These are phyloP conservation scores for Glossosoma conforme DNA, from an alignment of 1,140 invertebrate species.

Conservation along the genomic window DNA sequence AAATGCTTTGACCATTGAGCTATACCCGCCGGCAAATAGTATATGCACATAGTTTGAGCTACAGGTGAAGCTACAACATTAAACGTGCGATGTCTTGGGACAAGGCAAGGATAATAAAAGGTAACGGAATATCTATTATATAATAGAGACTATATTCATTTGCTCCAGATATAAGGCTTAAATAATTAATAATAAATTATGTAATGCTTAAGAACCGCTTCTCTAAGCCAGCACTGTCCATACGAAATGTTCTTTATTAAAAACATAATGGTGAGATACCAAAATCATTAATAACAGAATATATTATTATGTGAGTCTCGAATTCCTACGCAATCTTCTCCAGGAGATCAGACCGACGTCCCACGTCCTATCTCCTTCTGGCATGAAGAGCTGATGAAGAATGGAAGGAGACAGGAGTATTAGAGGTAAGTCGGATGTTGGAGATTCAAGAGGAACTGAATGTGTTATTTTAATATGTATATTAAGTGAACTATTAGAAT, in stretches of 20 bases:
- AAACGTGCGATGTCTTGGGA: too few relatives aligned
- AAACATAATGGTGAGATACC: constrained; percentile 30
- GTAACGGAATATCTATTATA: too few relatives aligned
- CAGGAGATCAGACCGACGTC: not conserved
- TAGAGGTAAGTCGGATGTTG: constrained; percentile 5
- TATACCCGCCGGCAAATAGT: too few relatives aligned
- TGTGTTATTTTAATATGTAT: constrained; percentile 19
- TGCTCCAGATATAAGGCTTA: not conserved
- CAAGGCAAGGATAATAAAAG: too few relatives aligned
- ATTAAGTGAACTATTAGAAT: constrained; percentile 22
- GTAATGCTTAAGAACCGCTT: too few relatives aligned
- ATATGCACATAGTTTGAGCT: too few relatives aligned
- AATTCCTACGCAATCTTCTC: constrained; percentile 16
- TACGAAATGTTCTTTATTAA: constrained; percentile 30
- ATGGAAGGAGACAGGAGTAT: not conserved
- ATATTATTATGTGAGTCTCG: constrained; percentile 19
- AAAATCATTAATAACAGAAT: constrained; percentile 32
- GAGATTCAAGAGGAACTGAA: constrained; percentile 6
- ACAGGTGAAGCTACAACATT: too few relatives aligned
- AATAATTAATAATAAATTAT: too few relatives aligned
- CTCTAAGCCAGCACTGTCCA: too few relatives aligned
- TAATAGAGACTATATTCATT: too few relatives aligned
- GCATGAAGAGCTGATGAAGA: not conserved
- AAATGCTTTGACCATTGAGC: too few relatives aligned
- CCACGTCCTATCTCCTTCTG: not conserved